Conservation (phyloP, 2,113 vertebrate genomes). For the Fregetta grallaria region DNA sequence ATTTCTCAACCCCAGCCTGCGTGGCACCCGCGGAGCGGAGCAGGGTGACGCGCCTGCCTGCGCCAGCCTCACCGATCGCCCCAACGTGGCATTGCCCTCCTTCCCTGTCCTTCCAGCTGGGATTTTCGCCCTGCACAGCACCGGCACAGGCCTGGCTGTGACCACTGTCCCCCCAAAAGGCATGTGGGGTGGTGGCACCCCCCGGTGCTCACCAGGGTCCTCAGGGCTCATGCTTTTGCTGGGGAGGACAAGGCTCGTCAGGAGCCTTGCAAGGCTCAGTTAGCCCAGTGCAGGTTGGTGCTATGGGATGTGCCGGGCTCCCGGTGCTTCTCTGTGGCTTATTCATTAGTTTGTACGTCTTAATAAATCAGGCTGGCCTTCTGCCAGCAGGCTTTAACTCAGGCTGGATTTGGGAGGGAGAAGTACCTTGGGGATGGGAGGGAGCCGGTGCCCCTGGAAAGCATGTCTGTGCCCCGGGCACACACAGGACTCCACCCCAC, state of each 20-base stretch:
- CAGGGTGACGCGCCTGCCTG: fast-evolving
- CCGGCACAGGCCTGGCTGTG: fast-evolving
- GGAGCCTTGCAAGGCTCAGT: not conserved
- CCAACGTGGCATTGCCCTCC: fast-evolving
- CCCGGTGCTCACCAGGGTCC: not conserved
- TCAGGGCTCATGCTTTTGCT: not conserved
- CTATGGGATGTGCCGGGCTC: not conserved
- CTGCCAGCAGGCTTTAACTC: not conserved
- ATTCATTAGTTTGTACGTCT: not conserved
- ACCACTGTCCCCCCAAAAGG: fast-evolving
- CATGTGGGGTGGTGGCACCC: fast-evolving
- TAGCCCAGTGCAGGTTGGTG: not conserved
- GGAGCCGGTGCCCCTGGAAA: not conserved
- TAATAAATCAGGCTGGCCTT: not conserved
- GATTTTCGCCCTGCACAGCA: not conserved
- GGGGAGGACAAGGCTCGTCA: not conserved
- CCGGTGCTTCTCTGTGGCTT: not conserved
- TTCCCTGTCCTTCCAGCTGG: not conserved
- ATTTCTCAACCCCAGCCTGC: fast-evolving
- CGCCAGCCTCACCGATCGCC: fast-evolving
- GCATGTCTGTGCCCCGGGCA: not conserved
- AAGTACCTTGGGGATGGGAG: not conserved
- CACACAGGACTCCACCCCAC: not conserved
- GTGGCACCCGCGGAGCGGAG: not conserved
- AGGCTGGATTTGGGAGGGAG: not conserved